phyloP scores from a whole-genome alignment of 2,113 vertebrate genomes.

The Sylvilagus bachmani region DNA sequence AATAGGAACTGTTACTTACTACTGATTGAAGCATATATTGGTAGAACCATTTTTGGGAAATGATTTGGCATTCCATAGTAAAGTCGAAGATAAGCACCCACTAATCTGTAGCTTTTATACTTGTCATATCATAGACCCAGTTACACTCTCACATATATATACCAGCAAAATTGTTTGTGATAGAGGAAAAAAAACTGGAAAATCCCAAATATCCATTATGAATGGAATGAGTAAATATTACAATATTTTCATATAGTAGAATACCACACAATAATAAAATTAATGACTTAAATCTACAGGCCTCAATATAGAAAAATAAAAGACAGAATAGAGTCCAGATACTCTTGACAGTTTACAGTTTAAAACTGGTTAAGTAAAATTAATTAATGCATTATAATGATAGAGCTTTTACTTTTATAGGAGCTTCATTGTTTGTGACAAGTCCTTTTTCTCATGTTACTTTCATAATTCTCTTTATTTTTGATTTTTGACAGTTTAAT shows the following conservation, averaged over 20 bases:
- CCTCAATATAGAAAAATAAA: not conserved
- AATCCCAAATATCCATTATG: not conserved
- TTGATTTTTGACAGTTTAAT: not conserved
- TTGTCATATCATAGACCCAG: not conserved
- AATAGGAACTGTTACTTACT: not conserved
- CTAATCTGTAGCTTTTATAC: not conserved
- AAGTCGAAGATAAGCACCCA: not conserved
- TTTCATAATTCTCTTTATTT: not conserved
- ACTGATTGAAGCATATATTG: not conserved
- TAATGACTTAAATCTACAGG: not conserved
- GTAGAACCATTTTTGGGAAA: conserved; percentile 18
- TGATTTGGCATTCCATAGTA: not conserved
- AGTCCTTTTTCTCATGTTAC: not conserved
- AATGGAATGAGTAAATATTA: not conserved
- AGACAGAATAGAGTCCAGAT: not conserved
- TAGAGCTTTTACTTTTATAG: not conserved
- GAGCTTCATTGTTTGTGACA: not conserved
- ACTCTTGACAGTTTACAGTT: not conserved
- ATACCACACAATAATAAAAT: not conserved
- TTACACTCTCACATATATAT: not conserved
- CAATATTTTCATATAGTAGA: not conserved
- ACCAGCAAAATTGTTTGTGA: not conserved
- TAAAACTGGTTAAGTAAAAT: not conserved
- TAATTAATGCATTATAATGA: not conserved
- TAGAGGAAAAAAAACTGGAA: not conserved